Evolutionary conservation across 2,888 invertebrate species (phyloP), one percentile per base, ranked within the genome.

Genomic region (Plebejus melissa): DNA sequence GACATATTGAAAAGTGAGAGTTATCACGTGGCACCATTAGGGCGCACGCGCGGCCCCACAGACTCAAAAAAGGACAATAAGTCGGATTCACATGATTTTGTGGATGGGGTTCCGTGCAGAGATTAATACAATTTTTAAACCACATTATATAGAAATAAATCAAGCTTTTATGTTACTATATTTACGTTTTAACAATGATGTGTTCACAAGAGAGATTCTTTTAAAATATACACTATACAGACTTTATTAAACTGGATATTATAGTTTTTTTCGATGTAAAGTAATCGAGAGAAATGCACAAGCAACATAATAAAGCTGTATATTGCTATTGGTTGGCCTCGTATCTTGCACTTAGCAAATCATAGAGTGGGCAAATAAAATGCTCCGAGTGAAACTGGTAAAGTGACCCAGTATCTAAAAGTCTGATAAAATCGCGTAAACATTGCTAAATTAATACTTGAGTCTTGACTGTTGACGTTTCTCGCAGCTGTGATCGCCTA

Each of bases 11-110:
- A 90, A 90, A 93, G 93, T 93, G 93, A 93, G 93, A 93, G 91
- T 93, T 93, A 93, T 93, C 93, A 92, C 93, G 79, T 88, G 85
- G 88, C 83, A 86, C 91, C 93, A 93, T 93, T 93, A 93, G 88
- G 82, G 83, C 90, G 93, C 93, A 93, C 93, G 93, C 92, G 93
- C 93, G 89, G 87, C 83, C 86, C 83, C 88, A 88, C 87, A 84
- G 86, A 86, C 81, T 75, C 82, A 83, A 86, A 87, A 86, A 86
- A 83, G 80, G 77, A 76, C 85, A 84, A 83, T 80, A 80, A 77
- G 78, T 80, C 72, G 78, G 79, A 78, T 76, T 77, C 76, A 54
- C 13, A 79, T 80, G 79, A 83, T 79, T 74, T 76, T 74, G 69
- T 75, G 65, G 11, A 70, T 60, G 76, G 76, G 80, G 81, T 81